Conservation (phyloP, 1,140 invertebrate species). For the Halictus rubicundus region DNA sequence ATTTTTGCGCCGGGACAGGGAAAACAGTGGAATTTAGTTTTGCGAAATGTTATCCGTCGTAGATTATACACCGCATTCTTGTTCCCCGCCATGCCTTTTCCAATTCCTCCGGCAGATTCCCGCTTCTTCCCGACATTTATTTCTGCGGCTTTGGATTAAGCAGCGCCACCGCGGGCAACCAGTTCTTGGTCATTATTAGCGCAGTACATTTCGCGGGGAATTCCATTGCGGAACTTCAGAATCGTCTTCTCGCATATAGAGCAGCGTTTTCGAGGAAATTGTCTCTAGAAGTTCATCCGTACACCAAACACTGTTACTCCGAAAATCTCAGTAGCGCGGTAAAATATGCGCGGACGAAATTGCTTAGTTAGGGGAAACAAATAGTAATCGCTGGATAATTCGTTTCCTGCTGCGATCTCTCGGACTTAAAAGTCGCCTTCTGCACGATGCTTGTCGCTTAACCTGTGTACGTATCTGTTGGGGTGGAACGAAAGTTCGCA, state of each 20-base stretch:
- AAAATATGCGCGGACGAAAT: background rate
- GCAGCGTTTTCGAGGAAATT: background rate
- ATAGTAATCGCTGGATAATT: background rate
- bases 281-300: background rate
- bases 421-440: background rate
- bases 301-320: background rate
- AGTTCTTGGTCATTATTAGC: constrained; percentile 66
- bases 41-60: constrained; percentile 70
- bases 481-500: too few relatives aligned
- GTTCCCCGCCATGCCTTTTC: constrained; percentile 7
- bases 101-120: background rate
- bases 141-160: constrained; percentile 57
- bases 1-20: constrained; percentile 1
- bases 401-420: background rate
- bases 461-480: too few relatives aligned
- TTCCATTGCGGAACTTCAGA: constrained; percentile 33
- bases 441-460: too few relatives aligned
- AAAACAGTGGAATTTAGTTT: constrained; percentile 61
- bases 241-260: background rate
- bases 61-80: constrained; percentile 57
- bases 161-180: constrained; percentile 47
- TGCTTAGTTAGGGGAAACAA: background rate
- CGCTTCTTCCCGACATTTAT: constrained; percentile 40
- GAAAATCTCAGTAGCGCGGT: background rate
- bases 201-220: constrained; percentile 69